phyloP scores from a whole-genome alignment of 2,888 invertebrate genomes.

The Tachina grossa region DNA sequence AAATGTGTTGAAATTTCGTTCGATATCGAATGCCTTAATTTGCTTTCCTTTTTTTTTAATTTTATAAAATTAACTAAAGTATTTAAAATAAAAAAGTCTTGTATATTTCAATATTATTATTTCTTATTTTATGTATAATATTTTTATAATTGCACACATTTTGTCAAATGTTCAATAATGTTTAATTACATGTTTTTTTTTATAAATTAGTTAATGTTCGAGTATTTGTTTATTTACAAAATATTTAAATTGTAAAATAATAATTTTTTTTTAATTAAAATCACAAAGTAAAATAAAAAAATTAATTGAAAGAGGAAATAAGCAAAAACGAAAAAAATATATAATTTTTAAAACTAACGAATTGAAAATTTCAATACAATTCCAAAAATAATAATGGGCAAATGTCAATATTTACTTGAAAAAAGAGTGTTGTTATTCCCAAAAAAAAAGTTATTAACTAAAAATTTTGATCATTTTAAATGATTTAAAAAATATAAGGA shows the following conservation, averaged over 20 bases:
- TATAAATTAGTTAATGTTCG: slow-evolving; percentile 51
- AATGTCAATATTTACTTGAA: too few relatives aligned
- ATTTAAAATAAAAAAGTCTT: slow-evolving; percentile 58
- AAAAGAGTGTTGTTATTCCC: too few relatives aligned
- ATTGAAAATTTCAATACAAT: background rate
- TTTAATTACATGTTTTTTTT: background rate
- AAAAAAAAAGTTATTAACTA: slow-evolving; percentile 10
- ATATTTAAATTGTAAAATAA: slow-evolving; percentile 56
- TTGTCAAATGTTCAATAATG: slow-evolving; percentile 47
- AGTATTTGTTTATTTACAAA: slow-evolving; percentile 66
- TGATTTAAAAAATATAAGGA: slow-evolving; percentile 49
- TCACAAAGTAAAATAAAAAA: slow-evolving; percentile 58
- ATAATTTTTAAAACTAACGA: slow-evolving; percentile 11
- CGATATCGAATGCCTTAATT: too few relatives aligned
- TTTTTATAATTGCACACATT: slow-evolving; percentile 72
- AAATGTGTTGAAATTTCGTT: too few relatives aligned
- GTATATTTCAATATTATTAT: slow-evolving; percentile 34
- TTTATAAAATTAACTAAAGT: slow-evolving; percentile 48
- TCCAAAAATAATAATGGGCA: background rate
- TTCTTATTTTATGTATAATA: slow-evolving; percentile 31
- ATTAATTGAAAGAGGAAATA: slow-evolving; percentile 2
- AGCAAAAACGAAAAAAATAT: background rate
- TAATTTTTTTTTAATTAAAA: slow-evolving; percentile 60
- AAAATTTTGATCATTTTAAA: slow-evolving; percentile 48
- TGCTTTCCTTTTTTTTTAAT: background rate